phyloP scores from a whole-genome alignment of 2,113 vertebrate species.

The Macrotus californicus region DNA sequence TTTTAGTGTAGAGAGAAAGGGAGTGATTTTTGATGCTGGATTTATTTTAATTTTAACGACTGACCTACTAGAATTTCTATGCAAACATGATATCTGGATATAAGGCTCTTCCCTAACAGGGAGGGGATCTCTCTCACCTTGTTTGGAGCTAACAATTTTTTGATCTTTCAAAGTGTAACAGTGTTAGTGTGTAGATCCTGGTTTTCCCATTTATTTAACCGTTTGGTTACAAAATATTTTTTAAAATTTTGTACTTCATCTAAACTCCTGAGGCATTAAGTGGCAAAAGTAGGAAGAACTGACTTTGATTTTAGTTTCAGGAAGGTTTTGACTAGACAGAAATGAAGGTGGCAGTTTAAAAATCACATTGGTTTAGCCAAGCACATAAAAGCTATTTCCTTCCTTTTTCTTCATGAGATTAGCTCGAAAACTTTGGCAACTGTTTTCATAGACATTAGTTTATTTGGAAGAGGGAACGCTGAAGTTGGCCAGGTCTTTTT shows the following conservation, averaged over 20 bases:
- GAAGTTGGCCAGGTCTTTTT: constrained; percentile 80
- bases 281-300: constrained; percentile 32
- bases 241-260: constrained; percentile 9
- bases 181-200: not conserved
- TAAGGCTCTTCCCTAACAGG: not conserved
- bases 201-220: constrained; percentile 47
- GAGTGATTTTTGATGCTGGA: constrained; percentile 68
- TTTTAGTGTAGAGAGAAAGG: constrained; percentile 81
- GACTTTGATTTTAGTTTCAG: constrained; percentile 58
- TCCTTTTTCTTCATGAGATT: constrained; percentile 28
- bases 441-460: constrained; percentile 70
- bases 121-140: not conserved
- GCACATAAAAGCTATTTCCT: constrained; percentile 16
- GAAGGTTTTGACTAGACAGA: constrained; percentile 50
- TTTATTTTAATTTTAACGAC: constrained; percentile 76
- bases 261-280: constrained; percentile 27
- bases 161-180: not conserved
- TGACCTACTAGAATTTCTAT: constrained; percentile 51
- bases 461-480: constrained; percentile 75
- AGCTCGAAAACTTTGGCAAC: constrained; percentile 51
- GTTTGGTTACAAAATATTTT: constrained; percentile 35
- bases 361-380: constrained; percentile 16
- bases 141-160: constrained; percentile 16
- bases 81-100: constrained; percentile 24
- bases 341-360: constrained; percentile 47